Evolutionary conservation across 1,140 invertebrate species (phyloP), one percentile per base, ranked within the genome.

Genomic region (Atta texana): DNA sequence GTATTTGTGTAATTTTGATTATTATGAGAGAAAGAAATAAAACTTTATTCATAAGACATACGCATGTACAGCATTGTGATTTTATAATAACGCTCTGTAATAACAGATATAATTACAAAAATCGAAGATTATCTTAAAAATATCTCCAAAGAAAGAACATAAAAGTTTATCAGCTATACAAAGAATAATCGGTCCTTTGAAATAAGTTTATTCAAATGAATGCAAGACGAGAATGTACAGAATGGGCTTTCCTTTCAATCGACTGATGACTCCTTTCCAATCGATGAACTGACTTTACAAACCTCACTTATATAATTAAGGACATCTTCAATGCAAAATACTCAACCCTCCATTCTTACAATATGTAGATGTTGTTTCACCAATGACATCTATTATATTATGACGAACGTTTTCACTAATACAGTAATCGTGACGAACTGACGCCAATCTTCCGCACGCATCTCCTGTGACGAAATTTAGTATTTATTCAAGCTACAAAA

Each of bases 351-450:
- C 16, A 57, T 63, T 84, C 80, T 74, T 34, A 84, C 44, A 61
- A 24, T 75, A 84, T 61, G 80, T 84, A 75, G 24, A 84, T 51
- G 68, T 31, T 72, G 53, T 84, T 84, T 84, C 80, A 61, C 55
- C 69, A 84, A 74, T 51, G 39, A 84, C 80, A 75, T 57, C 12
- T 61, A 84, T 84, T 84, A 72, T 28, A 75, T 84, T 75, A 39
- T 84, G 69, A 84, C n/a, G n/a, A 84, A 63, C 80, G 55, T 84
- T 84, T 84, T 84, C 69, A 34, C 69, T 84, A 84, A 84, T 75
- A 61, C 80, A 84, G 51, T 75, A 84, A 84, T 84, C 57, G 44
- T 63, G 69, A 63, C 34, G 55, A 74, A 61, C 44, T 44, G 80
- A 75, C 55, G 39, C 80, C 39, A 84, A 84, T 84, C 55, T 84